Percentiles rank a stretch among this genome's conserved stretches.
phyloP scores from a whole-genome alignment of 2,888 invertebrate species.

The Lasius fuliginosus region DNA sequence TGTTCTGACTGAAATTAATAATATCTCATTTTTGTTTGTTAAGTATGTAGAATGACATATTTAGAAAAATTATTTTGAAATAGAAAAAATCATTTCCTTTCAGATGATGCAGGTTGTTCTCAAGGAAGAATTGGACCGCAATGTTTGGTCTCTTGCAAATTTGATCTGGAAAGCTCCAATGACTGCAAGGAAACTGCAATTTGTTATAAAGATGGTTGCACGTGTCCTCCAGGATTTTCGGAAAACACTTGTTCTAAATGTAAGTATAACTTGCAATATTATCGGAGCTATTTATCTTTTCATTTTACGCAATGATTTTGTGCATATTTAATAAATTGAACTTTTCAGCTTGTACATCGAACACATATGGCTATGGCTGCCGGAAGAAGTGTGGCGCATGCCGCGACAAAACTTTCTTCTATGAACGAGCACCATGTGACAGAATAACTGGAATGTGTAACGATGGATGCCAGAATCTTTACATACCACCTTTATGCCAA shows the following conservation, averaged over 20 bases:
- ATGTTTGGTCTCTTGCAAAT: constrained; percentile 62
- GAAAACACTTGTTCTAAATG: constrained; percentile 59
- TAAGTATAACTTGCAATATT: constrained; percentile 48
- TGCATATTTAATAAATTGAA: neutral
- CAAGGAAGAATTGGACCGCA: constrained; percentile 65
- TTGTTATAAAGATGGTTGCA: constrained; percentile 72
- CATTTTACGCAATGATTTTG: neutral
- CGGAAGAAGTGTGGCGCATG: constrained; percentile 75
- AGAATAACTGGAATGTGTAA: constrained; percentile 68
- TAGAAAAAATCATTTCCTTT: neutral
- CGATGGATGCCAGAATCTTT: constrained; percentile 63
- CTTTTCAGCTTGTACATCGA: constrained; percentile 39
- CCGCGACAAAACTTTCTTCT: rapidly evolving
- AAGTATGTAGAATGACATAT: neutral
- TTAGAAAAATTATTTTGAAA: neutral
- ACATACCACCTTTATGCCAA: constrained; percentile 72
- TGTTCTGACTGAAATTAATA: neutral
- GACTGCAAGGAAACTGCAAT: constrained; percentile 63
- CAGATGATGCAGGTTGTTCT: constrained; percentile 63
- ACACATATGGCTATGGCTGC: constrained; percentile 77
- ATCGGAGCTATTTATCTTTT: neutral
- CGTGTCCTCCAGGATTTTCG: constrained; percentile 69
- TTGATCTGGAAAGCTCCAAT: neutral
- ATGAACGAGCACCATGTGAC: constrained; percentile 53
- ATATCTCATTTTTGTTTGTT: neutral